phyloP scores from a whole-genome alignment of 2,113 vertebrate genomes.

The Apodemus speciosus region DNA sequence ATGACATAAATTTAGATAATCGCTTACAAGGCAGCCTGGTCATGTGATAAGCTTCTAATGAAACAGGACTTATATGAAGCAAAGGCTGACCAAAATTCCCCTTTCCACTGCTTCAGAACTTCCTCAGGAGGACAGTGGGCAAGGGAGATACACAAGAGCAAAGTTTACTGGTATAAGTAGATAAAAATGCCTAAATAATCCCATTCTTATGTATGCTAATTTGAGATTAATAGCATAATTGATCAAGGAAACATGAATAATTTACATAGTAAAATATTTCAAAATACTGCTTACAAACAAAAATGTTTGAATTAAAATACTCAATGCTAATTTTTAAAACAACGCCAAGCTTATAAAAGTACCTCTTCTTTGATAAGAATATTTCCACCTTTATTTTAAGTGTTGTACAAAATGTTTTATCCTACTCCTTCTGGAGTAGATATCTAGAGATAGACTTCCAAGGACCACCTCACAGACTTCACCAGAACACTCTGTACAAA shows the following conservation, averaged over 20 bases:
- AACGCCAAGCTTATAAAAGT: background rate
- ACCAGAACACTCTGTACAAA: background rate
- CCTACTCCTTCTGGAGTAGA: background rate
- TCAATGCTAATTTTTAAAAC: slow-evolving; percentile 18
- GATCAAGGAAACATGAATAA: background rate
- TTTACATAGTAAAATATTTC: background rate
- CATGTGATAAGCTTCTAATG: background rate
- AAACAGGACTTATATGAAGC: background rate
- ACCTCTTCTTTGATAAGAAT: slow-evolving; percentile 19
- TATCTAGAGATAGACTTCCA: background rate
- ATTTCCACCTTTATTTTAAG: background rate
- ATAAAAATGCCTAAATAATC: background rate
- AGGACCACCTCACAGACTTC: background rate
- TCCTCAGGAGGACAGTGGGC: background rate
- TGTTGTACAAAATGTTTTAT: slow-evolving; percentile 23
- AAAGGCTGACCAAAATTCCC: background rate
- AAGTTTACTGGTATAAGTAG: background rate
- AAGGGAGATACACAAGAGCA: background rate
- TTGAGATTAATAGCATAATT: background rate
- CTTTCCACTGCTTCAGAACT: background rate
- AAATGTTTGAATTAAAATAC: background rate
- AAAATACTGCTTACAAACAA: slow-evolving; percentile 35
- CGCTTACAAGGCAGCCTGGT: background rate
- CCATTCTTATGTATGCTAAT: background rate
- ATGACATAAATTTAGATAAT: background rate